These are phyloP conservation scores for Chloroceryle amazona DNA, from an alignment of 2,797 vertebrate genomes.

Conservation along the genomic window DNA sequence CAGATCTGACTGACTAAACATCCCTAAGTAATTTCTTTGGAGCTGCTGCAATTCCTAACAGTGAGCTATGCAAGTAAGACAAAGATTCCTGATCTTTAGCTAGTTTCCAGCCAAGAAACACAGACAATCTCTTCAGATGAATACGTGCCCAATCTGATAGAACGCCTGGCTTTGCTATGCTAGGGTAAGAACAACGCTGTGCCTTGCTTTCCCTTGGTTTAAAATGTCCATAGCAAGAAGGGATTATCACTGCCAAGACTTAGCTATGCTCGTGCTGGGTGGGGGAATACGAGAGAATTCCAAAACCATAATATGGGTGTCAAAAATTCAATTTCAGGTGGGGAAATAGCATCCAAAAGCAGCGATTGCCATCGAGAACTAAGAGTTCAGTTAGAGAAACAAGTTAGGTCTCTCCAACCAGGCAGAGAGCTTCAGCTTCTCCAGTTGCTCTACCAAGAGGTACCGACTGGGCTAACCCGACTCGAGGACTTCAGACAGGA, in stretches of 20 bases:
- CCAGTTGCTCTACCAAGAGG: background rate
- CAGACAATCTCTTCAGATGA: background rate
- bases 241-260: background rate
- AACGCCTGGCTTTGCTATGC: background rate
- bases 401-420: background rate
- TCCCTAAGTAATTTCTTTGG: background rate
- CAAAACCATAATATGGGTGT: background rate
- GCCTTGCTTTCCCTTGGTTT: background rate
- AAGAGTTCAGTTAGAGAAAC: background rate
- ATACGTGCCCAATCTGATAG: background rate
- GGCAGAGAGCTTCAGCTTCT: background rate
- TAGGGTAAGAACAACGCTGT: background rate
- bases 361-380: background rate
- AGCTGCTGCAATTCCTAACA: background rate
- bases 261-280: background rate
- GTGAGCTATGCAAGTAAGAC: background rate
- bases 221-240: background rate
- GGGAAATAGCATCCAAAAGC: background rate
- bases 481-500: background rate
- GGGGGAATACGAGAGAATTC: background rate
- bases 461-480: background rate
- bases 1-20: background rate
- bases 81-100: background rate
- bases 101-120: background rate
- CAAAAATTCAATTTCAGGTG: background rate